phyloP scores from a whole-genome alignment of 2,113 vertebrate species.

The Etheostoma cragini region DNA sequence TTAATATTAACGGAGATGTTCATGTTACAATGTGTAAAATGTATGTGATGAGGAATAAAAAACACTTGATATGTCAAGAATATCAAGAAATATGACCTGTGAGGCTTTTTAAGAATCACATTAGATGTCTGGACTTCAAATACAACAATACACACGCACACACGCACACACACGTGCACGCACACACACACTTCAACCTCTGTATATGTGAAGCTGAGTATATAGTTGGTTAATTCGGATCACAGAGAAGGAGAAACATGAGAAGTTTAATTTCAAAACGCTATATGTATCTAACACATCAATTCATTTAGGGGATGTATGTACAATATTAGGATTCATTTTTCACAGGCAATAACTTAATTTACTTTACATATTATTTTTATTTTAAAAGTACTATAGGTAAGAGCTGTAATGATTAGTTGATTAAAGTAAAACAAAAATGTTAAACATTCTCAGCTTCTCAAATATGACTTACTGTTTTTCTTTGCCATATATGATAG shows the following conservation, averaged over 20 bases:
- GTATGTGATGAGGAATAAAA: constrained; percentile 41
- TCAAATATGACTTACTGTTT: background rate
- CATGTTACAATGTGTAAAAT: constrained; percentile 38
- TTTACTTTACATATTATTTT: constrained; percentile 36
- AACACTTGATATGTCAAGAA: constrained; percentile 59
- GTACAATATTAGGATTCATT: constrained; percentile 37
- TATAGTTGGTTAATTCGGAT: constrained; percentile 52
- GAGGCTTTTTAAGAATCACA: constrained; percentile 30
- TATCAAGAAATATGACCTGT: constrained; percentile 18
- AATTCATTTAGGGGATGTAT: constrained; percentile 38
- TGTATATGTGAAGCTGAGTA: constrained; percentile 57
- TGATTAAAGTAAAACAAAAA: background rate
- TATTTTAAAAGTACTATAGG: constrained; percentile 7
- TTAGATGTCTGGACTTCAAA: constrained; percentile 45
- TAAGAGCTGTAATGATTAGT: constrained; percentile 26
- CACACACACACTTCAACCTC: constrained; percentile 58
- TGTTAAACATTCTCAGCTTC: background rate
- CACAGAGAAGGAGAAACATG: constrained; percentile 59
- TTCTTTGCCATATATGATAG: background rate
- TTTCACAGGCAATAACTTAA: constrained; percentile 38
- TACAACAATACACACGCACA: constrained; percentile 57
- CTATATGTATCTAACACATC: constrained; percentile 24
- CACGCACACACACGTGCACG: constrained; percentile 56
- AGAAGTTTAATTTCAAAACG: constrained; percentile 56
- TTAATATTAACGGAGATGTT: constrained; percentile 62